Base-by-base conservation (phyloP, 2,113 vertebrate genomes). In the Coturnix japonica region DNA sequence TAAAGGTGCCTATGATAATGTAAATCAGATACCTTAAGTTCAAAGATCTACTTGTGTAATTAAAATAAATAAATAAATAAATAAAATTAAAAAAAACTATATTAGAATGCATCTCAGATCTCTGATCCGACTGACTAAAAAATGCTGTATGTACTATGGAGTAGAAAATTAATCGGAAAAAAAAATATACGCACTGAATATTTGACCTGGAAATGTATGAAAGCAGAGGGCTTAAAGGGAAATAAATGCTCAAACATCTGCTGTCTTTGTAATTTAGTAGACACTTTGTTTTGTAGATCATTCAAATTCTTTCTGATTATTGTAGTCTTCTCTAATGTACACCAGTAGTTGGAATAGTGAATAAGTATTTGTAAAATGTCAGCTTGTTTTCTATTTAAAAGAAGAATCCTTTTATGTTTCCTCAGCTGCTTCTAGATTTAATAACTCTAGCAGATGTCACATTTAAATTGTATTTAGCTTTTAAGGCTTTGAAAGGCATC, bases 181-280 rank as follows among this genome's bases (percentile, higher is more conserved):
- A 79, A 82, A 64, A 46, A 80, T 10, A 31, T 14, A 39, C 16
- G 2, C 23, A 51, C 6, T 59, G 43, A 83, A 76, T 89, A 13
- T 91, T 81, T 89, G 75, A 76, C 67, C 71, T 81, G 73, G 61
- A 95, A 94, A 85, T 67, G 12, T 72, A 57, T 73, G 51, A 91
- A 94, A 90, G 65, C 26, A 66, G 39, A 51, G 26, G 3, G 4
- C 65, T 94, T 77, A 86, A 90, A 87, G 59, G 61, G 26, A 93
- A 95, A 93, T 78, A 95, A 80, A 94, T 76, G n/a, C 59, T 91
- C 65, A 85, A 91, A 85, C 91, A 95, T 94, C 90, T 95, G 94
- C 79, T 95, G 46, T 66, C 90, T 93, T 88, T 95, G 81, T 84
- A 81, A 85, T 89, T 89, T 93, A 84, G 80, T 43, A 85, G 75